Conservation (phyloP, 2,113 vertebrate genomes). For the Pterocles burchelli region DNA sequence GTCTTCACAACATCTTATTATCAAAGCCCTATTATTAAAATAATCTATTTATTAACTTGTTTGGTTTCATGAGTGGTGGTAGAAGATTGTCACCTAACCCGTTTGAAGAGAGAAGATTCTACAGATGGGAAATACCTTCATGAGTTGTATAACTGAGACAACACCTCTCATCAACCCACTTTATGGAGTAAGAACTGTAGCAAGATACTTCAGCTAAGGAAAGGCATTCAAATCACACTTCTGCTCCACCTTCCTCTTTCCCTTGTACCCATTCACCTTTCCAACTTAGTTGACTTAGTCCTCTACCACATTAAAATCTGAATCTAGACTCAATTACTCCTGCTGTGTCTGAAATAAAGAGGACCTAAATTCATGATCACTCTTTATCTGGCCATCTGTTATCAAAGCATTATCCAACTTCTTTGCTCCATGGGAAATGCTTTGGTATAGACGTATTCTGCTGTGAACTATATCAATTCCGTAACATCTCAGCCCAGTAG, state of each 20-base stretch:
- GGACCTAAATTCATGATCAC: neutral
- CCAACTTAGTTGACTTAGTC: neutral
- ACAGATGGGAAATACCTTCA: neutral
- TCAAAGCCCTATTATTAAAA: constrained; percentile 31
- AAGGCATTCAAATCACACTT: neutral
- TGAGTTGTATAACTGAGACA: neutral
- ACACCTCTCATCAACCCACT: neutral
- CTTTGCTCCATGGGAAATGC: neutral
- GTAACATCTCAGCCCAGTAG: neutral
- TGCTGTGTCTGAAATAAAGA: neutral
- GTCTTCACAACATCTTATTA: neutral
- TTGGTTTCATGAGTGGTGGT: neutral
- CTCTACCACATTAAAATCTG: neutral
- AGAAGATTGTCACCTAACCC: constrained; percentile 51
- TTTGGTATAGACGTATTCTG: neutral
- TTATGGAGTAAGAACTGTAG: neutral
- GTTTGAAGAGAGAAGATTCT: neutral
- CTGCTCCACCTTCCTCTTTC: neutral
- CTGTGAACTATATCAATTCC: neutral
- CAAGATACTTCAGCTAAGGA: neutral
- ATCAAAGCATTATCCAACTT: neutral
- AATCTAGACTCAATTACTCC: neutral
- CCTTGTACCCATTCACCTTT: neutral
- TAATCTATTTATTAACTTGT: neutral
- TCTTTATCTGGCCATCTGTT: neutral